phyloP scores from a whole-genome alignment of 2,888 invertebrate genomes.

The Ferrisia virgata region DNA sequence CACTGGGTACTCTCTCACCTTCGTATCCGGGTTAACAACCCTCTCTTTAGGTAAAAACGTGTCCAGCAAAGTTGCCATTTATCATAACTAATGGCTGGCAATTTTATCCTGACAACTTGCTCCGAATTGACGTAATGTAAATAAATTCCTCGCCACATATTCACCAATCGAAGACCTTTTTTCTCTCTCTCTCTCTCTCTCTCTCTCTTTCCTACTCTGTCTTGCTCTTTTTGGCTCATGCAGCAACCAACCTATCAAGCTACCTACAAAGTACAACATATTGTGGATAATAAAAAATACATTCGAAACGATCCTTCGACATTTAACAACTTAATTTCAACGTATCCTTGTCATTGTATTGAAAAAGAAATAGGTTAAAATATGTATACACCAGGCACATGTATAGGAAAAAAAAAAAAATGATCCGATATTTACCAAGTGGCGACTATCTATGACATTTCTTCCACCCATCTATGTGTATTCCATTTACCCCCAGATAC shows the following conservation, averaged over 20 bases:
- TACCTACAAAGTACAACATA: too few species aligned
- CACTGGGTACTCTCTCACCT: not conserved
- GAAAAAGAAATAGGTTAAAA: not conserved
- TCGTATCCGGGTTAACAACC: constrained; percentile 21
- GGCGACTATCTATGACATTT: not conserved
- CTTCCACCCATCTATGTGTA: not conserved
- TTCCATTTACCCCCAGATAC: not conserved
- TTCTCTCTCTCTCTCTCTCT: not conserved
- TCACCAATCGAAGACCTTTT: not conserved
- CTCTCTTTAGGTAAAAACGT: not conserved
- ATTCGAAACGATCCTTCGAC: not conserved
- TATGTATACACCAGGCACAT: not conserved
- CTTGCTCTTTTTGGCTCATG: too few species aligned
- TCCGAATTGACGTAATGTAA: constrained; percentile 3
- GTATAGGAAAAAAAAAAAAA: not conserved
- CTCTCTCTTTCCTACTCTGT: too few species aligned
- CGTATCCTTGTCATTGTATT: not conserved
- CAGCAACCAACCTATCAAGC: too few species aligned
- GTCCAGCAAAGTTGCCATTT: constrained; percentile 4
- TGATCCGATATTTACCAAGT: not conserved
- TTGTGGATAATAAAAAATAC: constrained; percentile 7
- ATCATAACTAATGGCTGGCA: constrained; percentile 19
- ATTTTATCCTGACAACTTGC: constrained; percentile 12
- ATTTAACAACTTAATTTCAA: constrained; percentile 8
- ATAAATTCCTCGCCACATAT: not conserved